Evolutionary conservation across 1,140 invertebrate genomes (phyloP).

Genomic region (Drosophila littoralis): DNA sequence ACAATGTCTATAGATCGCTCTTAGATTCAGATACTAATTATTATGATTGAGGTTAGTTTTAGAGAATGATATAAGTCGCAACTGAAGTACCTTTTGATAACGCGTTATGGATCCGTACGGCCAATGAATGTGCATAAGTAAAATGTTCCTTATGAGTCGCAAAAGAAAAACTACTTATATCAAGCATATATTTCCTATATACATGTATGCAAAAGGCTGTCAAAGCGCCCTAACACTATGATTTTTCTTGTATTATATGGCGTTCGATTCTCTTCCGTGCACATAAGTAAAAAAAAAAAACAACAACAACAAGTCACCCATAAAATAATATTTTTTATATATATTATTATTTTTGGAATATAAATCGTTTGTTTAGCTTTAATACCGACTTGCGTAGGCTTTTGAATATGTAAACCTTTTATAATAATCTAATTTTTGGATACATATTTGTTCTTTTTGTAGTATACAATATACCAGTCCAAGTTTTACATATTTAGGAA

Average conservation of each 20-base stretch:
- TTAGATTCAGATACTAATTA: conserved; percentile 12
- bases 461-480: conserved; percentile 55
- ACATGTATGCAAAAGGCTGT: conserved; percentile 11
- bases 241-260: conserved; percentile 19
- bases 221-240: conserved; percentile 5
- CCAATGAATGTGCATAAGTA: conserved; percentile 30
- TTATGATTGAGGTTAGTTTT: conserved; percentile 32
- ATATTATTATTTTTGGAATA: conserved; percentile 8
- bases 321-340: conserved; percentile 12
- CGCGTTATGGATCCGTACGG: conserved; percentile 7
- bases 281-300: background rate
- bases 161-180: conserved; percentile 11
- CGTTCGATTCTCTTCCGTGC: conserved; percentile 12
- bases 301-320: background rate
- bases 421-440: conserved; percentile 60
- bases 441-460: conserved; percentile 50
- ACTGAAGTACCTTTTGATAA: conserved; percentile 69
- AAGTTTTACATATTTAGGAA: conserved; percentile 73
- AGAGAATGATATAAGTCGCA: conserved; percentile 64
- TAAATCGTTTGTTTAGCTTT: no score
- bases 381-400: conserved; percentile 15
- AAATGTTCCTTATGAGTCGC: conserved; percentile 54
- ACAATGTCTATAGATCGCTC: conserved; percentile 11
- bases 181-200: conserved; percentile 19
- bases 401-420: conserved; percentile 53